These are phyloP conservation scores for Craseonycteris thonglongyai DNA, from an alignment of 2,113 vertebrate species.

Conservation along the genomic window DNA sequence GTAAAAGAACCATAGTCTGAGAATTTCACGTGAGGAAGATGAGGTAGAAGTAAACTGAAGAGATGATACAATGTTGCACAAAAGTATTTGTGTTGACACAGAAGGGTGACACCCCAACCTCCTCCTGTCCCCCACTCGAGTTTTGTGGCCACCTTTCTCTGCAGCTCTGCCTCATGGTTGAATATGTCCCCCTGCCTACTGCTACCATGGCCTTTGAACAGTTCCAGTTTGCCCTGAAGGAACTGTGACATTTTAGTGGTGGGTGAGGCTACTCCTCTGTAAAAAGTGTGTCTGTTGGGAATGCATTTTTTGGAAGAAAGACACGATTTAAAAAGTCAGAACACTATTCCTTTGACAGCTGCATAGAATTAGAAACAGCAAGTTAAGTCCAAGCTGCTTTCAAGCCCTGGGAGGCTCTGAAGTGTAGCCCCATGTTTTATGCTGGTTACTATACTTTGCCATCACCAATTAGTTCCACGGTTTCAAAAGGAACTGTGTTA, in stretches of 20 bases:
- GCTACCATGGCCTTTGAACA: not conserved
- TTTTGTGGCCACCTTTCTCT: fast-evolving
- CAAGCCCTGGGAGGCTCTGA: not conserved
- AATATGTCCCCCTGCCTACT: not conserved
- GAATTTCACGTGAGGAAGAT: not conserved
- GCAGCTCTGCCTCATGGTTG: not conserved
- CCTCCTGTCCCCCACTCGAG: fast-evolving
- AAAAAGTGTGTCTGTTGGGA: conserved; percentile 42
- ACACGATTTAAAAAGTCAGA: conserved; percentile 62
- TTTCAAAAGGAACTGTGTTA: not conserved
- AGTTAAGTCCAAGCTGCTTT: not conserved
- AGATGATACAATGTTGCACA: not conserved
- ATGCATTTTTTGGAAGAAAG: conserved; percentile 66
- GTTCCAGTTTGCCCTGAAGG: not conserved
- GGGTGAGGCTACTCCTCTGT: conserved; percentile 67
- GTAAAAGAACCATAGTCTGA: not conserved
- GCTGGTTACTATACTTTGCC: not conserved
- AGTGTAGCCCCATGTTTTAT: not conserved
- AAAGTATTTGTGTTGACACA: fast-evolving
- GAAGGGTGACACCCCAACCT: not conserved
- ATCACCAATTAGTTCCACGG: not conserved
- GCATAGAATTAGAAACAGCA: not conserved
- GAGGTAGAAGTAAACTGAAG: not conserved
- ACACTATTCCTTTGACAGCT: conserved; percentile 65
- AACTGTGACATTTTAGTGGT: conserved; percentile 62